Evolutionary conservation across 2,113 vertebrate genomes (phyloP), one percentile per base, ranked within the genome.

Genomic region (Chlorocebus sabaeus): DNA sequence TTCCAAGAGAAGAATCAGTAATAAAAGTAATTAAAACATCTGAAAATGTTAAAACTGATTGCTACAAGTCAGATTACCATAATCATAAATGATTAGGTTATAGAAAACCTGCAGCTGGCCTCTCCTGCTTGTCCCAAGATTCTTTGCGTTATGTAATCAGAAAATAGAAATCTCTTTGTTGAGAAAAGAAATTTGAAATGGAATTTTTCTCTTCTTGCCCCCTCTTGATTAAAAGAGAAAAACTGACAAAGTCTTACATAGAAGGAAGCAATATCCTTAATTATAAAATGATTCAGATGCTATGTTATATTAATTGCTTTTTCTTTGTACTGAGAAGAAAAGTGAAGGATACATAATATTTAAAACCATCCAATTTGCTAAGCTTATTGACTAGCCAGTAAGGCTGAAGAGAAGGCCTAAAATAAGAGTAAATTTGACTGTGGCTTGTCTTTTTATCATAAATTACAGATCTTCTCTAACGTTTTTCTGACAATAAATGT

Each of bases 191-290:
- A 83, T 52, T n/a, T 45, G 35, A 92, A 64, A 43, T 91, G 79
- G 80, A 89, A 38, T 92, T 78, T 80, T 89, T 94, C 70, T 84
- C 11, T 84, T 96, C 45, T 89, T 97, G 3, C 48, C n/a, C 43
- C 76, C 30, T 85, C 48, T 95, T 93, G 23, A 88, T 92, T 90
- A 86, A 86, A 89, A 70, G 50, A 70, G 25, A 93, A 94, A 95
- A 90, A 61, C 35, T 40, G 45, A 59, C 14, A 86, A 57, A 93
- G 11, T 70, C 20, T 78, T 92, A 3, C 76, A 78, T 78, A 50
- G 8, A 90, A 86, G 40, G 43, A 96, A 96, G 52, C 38, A 91
- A 43, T 83, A 25, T 52, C 22, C 50, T 78, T 90, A 90, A 90
- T 95, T 85, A 40, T 93, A 59, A 79, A 67, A 72, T 95, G 79